Percentiles rank a stretch among this genome's conserved stretches.
Conservation (phyloP, 2,113 vertebrate genomes). For the Triplophysa dalaica region DNA sequence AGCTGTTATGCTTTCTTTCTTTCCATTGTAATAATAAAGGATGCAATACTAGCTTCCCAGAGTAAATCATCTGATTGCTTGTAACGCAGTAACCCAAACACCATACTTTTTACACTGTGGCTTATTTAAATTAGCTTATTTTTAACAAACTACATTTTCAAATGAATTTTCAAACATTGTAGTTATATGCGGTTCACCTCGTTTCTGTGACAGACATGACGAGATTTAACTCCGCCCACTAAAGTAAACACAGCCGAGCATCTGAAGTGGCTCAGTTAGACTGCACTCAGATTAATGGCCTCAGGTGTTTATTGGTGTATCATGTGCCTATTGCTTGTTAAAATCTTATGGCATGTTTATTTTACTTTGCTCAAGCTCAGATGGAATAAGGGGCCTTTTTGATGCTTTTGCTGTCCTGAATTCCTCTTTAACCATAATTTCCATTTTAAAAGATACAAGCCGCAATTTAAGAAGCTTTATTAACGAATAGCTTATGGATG, state of each 20-base stretch:
- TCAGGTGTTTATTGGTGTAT: slow-evolving; percentile 30
- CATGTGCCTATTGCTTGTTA: not conserved
- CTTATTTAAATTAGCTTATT: too few relatives aligned
- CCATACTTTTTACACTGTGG: too few relatives aligned
- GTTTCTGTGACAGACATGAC: not conserved
- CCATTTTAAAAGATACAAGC: not conserved
- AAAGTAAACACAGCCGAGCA: slow-evolving; percentile 29
- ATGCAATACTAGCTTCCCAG: too few relatives aligned
- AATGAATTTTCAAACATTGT: not conserved
- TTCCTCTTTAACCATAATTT: not conserved
- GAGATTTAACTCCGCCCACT: not conserved
- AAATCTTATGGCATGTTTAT: slow-evolving; percentile 25
- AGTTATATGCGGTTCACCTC: not conserved
- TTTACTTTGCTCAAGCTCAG: slow-evolving; percentile 6
- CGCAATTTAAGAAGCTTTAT: not conserved
- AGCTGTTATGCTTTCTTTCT: too few relatives aligned
- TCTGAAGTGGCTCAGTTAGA: slow-evolving; percentile 40
- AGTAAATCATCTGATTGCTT: too few relatives aligned
- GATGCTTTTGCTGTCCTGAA: not conserved
- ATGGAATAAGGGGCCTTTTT: not conserved
- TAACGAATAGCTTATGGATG: not conserved
- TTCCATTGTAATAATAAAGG: too few relatives aligned
- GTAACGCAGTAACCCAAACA: too few relatives aligned
- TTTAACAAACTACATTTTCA: too few relatives aligned
- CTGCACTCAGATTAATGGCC: slow-evolving; percentile 28